These are phyloP conservation scores for Periophthalmodon schlosseri DNA, from an alignment of 2,113 vertebrate species.

Conservation along the genomic window DNA sequence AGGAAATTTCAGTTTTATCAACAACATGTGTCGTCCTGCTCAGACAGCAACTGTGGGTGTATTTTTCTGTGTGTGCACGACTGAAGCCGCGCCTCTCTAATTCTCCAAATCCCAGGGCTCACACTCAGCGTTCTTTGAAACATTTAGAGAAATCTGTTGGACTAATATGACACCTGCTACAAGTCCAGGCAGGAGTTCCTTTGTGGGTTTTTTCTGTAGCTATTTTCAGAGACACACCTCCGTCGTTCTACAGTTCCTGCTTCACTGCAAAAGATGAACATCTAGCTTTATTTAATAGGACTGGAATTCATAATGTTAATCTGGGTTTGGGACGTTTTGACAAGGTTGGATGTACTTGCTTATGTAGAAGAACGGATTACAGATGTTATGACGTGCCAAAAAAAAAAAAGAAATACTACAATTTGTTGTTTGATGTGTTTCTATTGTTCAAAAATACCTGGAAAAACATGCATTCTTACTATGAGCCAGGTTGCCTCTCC, in stretches of 20 bases:
- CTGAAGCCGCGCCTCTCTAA: slow-evolving; percentile 31
- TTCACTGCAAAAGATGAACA: slow-evolving; percentile 13
- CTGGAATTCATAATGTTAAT: background rate
- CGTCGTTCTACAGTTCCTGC: slow-evolving; percentile 16
- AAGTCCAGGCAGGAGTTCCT: slow-evolving; percentile 48
- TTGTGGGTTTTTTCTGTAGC: slow-evolving; percentile 20
- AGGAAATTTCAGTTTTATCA: slow-evolving; percentile 44
- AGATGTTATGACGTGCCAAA: too few relatives aligned
- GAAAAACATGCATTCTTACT: too few relatives aligned
- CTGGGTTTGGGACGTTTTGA: background rate
- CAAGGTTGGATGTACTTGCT: too few relatives aligned
- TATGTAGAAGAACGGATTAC: too few relatives aligned
- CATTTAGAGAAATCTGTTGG: background rate
- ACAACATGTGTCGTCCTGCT: slow-evolving; percentile 45
- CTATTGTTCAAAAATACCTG: too few relatives aligned
- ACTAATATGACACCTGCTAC: slow-evolving; percentile 46
- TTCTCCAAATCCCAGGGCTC: background rate
- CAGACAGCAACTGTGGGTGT: slow-evolving; percentile 5
- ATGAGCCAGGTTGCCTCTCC: too few relatives aligned
- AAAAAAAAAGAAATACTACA: too few relatives aligned
- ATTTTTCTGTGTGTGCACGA: background rate
- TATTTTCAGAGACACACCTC: slow-evolving; percentile 32
- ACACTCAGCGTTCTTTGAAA: slow-evolving; percentile 4
- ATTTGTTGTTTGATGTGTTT: too few relatives aligned
- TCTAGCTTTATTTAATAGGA: background rate